Conservation (phyloP, 2,797 vertebrate genomes). For the Chaetodon trifasciatus region DNA sequence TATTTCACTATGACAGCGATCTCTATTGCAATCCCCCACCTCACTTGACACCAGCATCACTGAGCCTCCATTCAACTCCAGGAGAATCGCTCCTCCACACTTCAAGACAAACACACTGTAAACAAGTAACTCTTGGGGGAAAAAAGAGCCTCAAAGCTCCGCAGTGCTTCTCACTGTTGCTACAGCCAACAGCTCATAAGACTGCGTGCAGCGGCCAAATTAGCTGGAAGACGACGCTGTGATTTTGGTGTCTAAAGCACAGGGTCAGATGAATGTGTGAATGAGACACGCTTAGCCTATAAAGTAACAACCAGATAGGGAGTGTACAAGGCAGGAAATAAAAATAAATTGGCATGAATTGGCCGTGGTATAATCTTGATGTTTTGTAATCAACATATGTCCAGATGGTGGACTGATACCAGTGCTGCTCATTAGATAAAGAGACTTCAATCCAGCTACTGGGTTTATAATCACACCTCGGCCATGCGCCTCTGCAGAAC, state of each 20-base stretch:
- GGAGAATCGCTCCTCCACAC: slow-evolving; percentile 49
- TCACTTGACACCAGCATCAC: slow-evolving; percentile 47
- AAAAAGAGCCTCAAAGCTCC: slow-evolving; percentile 53
- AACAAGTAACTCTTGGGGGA: slow-evolving; percentile 69
- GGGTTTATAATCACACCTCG: slow-evolving; percentile 26
- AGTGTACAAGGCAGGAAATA: not conserved
- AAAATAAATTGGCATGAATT: slow-evolving; percentile 5
- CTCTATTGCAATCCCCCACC: not conserved
- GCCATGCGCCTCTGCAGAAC: not conserved
- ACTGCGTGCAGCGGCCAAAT: slow-evolving; percentile 42
- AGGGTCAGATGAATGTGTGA: slow-evolving; percentile 11
- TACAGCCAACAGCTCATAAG: slow-evolving; percentile 63
- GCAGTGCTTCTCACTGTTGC: slow-evolving; percentile 58
- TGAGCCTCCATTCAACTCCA: slow-evolving; percentile 41
- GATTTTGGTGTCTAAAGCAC: slow-evolving; percentile 2
- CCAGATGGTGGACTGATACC: slow-evolving; percentile 20
- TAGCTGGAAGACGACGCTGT: slow-evolving; percentile 27
- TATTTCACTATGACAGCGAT: slow-evolving; percentile 13
- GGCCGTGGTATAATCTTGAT: not conserved
- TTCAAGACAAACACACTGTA: slow-evolving; percentile 63
- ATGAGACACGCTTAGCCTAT: slow-evolving; percentile 19
- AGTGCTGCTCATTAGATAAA: slow-evolving; percentile 29
- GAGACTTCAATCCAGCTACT: slow-evolving; percentile 10
- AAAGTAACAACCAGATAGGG: not conserved
- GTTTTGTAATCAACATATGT: slow-evolving; percentile 25